A percentile compares a stretch with the other conserved stretches of the same genome.
phyloP scores from a whole-genome alignment of 2,888 invertebrate genomes.

The Aethes cnicana region DNA sequence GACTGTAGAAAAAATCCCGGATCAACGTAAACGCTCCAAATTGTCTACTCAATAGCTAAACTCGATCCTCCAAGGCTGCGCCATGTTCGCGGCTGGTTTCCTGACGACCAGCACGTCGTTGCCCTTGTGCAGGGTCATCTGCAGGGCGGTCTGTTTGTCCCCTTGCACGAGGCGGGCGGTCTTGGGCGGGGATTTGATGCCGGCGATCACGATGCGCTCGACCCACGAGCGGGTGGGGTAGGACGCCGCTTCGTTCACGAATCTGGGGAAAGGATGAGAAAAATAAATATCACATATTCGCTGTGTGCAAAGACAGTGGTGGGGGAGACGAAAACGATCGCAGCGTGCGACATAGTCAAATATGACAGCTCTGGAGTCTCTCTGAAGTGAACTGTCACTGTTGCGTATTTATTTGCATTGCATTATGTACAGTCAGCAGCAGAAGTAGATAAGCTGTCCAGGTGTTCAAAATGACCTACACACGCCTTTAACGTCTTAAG shows the following conservation, averaged over 20 bases:
- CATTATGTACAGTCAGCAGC: too few relatives aligned
- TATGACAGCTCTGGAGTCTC: too few relatives aligned
- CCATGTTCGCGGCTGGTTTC: constrained; percentile 93
- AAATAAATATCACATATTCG: neutral
- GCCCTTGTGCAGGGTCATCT: constrained; percentile 85
- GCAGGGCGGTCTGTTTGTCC: constrained; percentile 82
- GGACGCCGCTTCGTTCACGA: constrained; percentile 84
- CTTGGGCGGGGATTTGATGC: constrained; percentile 86
- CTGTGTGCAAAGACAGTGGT: neutral
- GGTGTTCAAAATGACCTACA: too few relatives aligned
- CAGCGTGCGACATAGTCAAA: too few relatives aligned
- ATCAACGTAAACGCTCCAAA: too few relatives aligned
- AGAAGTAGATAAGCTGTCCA: too few relatives aligned
- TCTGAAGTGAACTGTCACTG: too few relatives aligned
- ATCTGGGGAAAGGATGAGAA: constrained; percentile 55
- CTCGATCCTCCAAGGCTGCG: constrained; percentile 88
- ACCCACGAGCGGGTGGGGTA: constrained; percentile 93
- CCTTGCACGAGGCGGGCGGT: constrained; percentile 83
- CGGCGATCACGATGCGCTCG: constrained; percentile 93
- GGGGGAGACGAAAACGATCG: too few relatives aligned
- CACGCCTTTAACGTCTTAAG: too few relatives aligned
- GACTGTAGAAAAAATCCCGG: too few relatives aligned
- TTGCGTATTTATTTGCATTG: too few relatives aligned
- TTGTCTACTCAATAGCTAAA: constrained; percentile 64
- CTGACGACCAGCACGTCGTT: constrained; percentile 88